Evolutionary conservation across 1,140 invertebrate genomes (phyloP), one percentile per base, ranked within the genome.

Genomic region (Contarinia nasturtii): DNA sequence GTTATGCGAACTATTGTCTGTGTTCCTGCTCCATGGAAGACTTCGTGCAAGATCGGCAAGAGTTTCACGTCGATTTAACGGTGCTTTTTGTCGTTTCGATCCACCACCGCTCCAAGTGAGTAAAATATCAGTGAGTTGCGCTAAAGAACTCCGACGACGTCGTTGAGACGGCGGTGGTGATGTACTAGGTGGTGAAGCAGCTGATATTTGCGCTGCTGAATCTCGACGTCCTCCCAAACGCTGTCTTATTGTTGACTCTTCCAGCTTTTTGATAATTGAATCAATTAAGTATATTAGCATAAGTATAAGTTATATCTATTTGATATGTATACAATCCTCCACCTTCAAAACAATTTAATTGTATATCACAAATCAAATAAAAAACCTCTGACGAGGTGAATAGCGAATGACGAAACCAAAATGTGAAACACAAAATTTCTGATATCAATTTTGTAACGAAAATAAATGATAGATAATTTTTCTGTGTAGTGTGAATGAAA

Each of bases 191-290:
- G 85, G 84, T 11, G 83, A 83, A 18, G 82, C 79, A 54, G 78
- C 77, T 46, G 79, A 82, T 53, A 91, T 88, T 63, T 92, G 87
- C 1, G 86, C 83, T 2, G 86, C 80, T 0, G 86, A 90, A 60
- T 90, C 86, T 38, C 86, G 70, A 44, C 86, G 71, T 49, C 82
- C 86, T 49, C 81, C 80, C 10, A 85, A 70, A 45, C 84, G 70
- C 60, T 86, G 83, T 44, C 80, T 70, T 41, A 88, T 71, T 3
- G 84, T 88, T 7, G 79, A 80, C 60, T 89, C 86, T 58, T 88
- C 84, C 53, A 87, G 69, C 61, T 64, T 12, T 12, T 27, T 10
- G n/a, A n/a, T n/a, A n/a, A n/a, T n/a, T 10, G 27, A 27, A 5
- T 27, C 27, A 27, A 5, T n/a, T n/a, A n/a, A n/a, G n/a, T n/a